Conservation (phyloP, 1,140 invertebrate species). For the Geopemphigus sp. region DNA sequence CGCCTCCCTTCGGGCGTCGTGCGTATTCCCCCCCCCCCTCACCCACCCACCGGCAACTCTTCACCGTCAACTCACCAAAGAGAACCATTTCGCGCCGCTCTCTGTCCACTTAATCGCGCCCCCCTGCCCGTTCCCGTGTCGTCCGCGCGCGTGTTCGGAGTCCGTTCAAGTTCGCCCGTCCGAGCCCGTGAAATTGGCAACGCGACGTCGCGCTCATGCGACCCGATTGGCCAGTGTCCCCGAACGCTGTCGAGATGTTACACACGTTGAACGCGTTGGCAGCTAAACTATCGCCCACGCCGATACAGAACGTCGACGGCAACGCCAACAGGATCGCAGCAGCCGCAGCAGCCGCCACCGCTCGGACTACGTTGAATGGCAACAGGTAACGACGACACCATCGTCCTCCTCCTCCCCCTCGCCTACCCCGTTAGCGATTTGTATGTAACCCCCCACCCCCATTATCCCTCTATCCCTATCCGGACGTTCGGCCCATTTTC, state of each 20-base stretch:
- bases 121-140: neutral
- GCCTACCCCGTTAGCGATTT: too few species aligned
- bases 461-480: too few species aligned
- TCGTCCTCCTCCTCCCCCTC: too few species aligned
- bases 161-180: neutral
- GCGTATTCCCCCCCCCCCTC: too few species aligned
- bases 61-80: too few species aligned
- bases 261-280: constrained; percentile 44
- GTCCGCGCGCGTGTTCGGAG: neutral
- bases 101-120: too few species aligned
- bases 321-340: constrained; percentile 34
- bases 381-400: neutral
- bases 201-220: constrained; percentile 7
- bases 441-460: too few species aligned
- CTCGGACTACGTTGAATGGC: constrained; percentile 17
- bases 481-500: too few species aligned
- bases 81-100: too few species aligned
- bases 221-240: constrained; percentile 43
- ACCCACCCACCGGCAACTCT: too few species aligned
- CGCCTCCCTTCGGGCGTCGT: too few species aligned
- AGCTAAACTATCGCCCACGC: constrained; percentile 41
- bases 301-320: constrained; percentile 12
- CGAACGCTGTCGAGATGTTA: constrained; percentile 40
- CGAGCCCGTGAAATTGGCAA: neutral
- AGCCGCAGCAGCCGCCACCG: neutral